Percentiles rank a stretch among this genome's conserved stretches.
phyloP scores from a whole-genome alignment of 2,888 invertebrate genomes.

The Idaea straminata region DNA sequence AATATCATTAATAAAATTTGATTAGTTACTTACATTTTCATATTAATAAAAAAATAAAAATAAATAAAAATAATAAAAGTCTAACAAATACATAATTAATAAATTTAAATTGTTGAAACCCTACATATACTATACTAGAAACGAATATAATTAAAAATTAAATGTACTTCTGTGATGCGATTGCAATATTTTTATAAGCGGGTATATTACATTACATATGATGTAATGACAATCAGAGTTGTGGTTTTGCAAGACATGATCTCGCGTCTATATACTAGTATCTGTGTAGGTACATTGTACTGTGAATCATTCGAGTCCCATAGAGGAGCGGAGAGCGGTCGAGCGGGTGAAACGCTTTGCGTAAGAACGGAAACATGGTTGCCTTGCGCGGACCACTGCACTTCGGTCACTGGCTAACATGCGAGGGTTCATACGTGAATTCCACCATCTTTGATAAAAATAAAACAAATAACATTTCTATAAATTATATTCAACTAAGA shows the following conservation, averaged over 20 bases:
- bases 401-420: constrained; percentile 28
- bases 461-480: constrained; percentile 17
- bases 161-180: no score
- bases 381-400: constrained; percentile 41
- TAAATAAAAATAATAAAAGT: no score
- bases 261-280: constrained; percentile 31
- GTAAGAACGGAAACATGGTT: constrained; percentile 48
- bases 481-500: constrained; percentile 20
- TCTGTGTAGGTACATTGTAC: constrained; percentile 31
- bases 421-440: constrained; percentile 13
- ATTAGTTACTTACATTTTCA: no score
- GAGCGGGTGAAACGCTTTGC: constrained; percentile 40
- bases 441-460: not conserved
- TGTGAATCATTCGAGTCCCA: constrained; percentile 39
- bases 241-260: constrained; percentile 18
- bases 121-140: no score
- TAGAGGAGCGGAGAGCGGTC: constrained; percentile 34
- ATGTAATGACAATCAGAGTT: constrained; percentile 14
- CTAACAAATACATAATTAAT: no score
- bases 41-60: no score
- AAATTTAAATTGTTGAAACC: no score
- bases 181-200: no score
- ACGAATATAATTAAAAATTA: no score
- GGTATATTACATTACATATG: not conserved
- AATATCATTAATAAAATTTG: no score